Evolutionary conservation across 2,113 vertebrate species (phyloP).

Genomic region (Rattus norvegicus): DNA sequence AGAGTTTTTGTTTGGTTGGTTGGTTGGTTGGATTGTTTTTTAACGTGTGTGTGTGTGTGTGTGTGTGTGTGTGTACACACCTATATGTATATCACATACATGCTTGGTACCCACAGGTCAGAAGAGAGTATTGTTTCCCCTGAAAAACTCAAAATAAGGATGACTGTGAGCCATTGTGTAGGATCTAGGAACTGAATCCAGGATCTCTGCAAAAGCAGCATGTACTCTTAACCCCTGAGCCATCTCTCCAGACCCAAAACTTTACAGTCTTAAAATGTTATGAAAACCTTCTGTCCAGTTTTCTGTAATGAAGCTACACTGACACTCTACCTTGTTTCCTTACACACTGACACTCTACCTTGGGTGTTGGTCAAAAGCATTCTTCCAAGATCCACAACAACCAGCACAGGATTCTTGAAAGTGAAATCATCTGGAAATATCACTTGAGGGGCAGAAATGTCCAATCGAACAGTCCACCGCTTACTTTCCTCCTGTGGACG

Average conservation of each 20-base stretch:
- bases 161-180: not conserved
- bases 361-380: slow-evolving; percentile 96
- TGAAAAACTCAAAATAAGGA: not conserved
- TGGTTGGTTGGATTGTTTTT: no score
- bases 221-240: not conserved
- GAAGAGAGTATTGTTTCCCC: not conserved
- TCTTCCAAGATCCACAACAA: slow-evolving; percentile 96
- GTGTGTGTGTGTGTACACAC: not conserved
- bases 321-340: not conserved
- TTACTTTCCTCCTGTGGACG: slow-evolving; percentile 93
- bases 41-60: no score
- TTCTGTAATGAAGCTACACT: not conserved
- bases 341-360: slow-evolving; percentile 86
- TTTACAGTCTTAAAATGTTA: not conserved
- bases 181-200: not conserved
- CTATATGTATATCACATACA: not conserved
- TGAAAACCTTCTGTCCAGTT: not conserved
- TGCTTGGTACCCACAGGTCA: not conserved
- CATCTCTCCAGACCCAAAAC: not conserved
- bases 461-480: slow-evolving; percentile 96
- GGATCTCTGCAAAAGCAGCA: not conserved
- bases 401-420: slow-evolving; percentile 93
- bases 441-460: slow-evolving; percentile 98
- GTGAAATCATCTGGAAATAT: slow-evolving; percentile 99
- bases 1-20: not conserved